phyloP scores from a whole-genome alignment of 2,113 vertebrate genomes.

The Cranoglanis bouderius region DNA sequence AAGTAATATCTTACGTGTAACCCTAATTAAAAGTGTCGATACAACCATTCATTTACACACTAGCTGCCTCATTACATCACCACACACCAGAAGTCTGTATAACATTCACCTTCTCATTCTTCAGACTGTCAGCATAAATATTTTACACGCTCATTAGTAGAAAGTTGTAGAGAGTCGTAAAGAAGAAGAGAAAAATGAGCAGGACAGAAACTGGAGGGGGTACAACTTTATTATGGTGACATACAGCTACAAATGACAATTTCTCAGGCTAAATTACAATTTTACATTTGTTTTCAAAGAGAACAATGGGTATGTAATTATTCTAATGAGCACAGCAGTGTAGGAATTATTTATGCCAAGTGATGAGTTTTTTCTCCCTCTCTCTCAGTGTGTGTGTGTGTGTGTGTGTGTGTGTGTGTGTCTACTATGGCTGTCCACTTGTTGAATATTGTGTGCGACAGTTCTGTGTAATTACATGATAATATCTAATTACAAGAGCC shows the following conservation, averaged over 20 bases:
- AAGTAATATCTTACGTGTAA: background rate
- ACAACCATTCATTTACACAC: background rate
- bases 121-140: conserved; percentile 72
- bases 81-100: conserved; percentile 57
- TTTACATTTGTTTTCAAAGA: conserved; percentile 66
- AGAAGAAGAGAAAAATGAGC: conserved; percentile 38
- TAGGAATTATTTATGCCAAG: conserved; percentile 66
- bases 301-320: conserved; percentile 71
- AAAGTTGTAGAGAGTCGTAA: conserved; percentile 21
- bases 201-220: conserved; percentile 50
- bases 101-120: conserved; percentile 65
- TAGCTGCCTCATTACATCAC: background rate
- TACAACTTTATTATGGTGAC: conserved; percentile 71
- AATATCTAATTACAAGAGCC: conserved; percentile 48
- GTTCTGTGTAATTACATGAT: conserved; percentile 45
- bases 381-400: background rate
- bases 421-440: conserved; percentile 27
- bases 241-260: conserved; percentile 73
- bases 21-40: background rate
- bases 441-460: conserved; percentile 38
- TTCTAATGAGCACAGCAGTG: conserved; percentile 62
- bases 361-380: conserved; percentile 18
- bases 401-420: background rate
- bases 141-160: conserved; percentile 73
- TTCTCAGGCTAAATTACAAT: conserved; percentile 70